Evolutionary conservation across 37 sponge, comb jelly and placozoan genomes (phyloP), one percentile per base, ranked within the genome.

Genomic region (Eunapius fragilis): DNA sequence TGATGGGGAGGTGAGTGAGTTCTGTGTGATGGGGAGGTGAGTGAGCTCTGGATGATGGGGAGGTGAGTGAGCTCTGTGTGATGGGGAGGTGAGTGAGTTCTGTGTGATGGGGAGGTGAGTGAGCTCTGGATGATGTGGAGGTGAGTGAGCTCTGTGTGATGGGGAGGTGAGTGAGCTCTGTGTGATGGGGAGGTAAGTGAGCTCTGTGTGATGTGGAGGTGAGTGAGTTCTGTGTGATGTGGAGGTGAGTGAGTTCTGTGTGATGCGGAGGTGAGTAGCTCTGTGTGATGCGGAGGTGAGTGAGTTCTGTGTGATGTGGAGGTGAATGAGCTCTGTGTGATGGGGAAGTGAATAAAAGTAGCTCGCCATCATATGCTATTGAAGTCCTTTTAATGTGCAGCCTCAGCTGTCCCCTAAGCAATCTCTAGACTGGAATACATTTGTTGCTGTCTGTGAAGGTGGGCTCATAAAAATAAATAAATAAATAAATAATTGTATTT

Each of bases 21-120:
- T n/a, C n/a, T n/a, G n/a, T n/a, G n/a, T n/a, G n/a, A n/a, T n/a
- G n/a, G n/a, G n/a, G n/a, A n/a, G n/a, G n/a, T n/a, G n/a, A n/a
- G n/a, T n/a, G n/a, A n/a, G n/a, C n/a, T n/a, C n/a, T n/a, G n/a
- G n/a, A n/a, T n/a, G n/a, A n/a, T n/a, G n/a, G n/a, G n/a, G n/a
- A n/a, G n/a, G n/a, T n/a, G n/a, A n/a, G n/a, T 4, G 58, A 58
- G 0, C 22, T 19, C 58, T 19, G 19, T 58, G 58, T 58, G 58
- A 58, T 58, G 58, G 80, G n/a, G n/a, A 70, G 80, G 79, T 78
- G 75, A 78, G 78, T n/a, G n/a, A n/a, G n/a, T n/a, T n/a, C n/a
- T n/a, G n/a, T n/a, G n/a, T n/a, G n/a, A n/a, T n/a, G n/a, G n/a
- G n/a, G n/a, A n/a, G n/a, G n/a, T n/a, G n/a, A n/a, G n/a, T n/a